These are phyloP conservation scores for Myotis davidii DNA, from an alignment of 2,113 vertebrate genomes.

Conservation along the genomic window DNA sequence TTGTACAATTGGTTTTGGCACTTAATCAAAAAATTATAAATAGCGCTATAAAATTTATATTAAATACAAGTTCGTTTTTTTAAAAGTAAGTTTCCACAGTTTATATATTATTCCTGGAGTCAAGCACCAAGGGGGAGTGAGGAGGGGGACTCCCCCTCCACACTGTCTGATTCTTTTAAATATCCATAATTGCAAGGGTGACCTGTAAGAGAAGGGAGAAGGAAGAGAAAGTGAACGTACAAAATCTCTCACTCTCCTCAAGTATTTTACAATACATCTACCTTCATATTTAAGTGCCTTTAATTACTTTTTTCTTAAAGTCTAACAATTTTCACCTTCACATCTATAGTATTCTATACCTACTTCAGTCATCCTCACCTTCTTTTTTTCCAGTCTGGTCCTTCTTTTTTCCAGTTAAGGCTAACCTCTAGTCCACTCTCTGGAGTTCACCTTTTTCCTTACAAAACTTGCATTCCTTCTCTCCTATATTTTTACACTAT, in stretches of 20 bases:
- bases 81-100: slow-evolving; percentile 82
- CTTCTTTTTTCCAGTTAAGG: not conserved
- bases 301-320: not conserved
- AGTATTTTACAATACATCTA: not conserved
- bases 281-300: not conserved
- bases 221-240: slow-evolving; percentile 52
- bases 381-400: not conserved
- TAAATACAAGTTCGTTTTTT: slow-evolving; percentile 80
- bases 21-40: slow-evolving; percentile 87
- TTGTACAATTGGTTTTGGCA: slow-evolving; percentile 83
- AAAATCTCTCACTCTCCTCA: not conserved
- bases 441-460: not conserved
- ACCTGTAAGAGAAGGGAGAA: slow-evolving; percentile 86
- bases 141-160: slow-evolving; percentile 93
- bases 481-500: not conserved
- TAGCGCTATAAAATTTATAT: slow-evolving; percentile 87
- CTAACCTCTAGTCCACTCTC: not conserved
- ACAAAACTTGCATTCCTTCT: not conserved
- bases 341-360: not conserved
- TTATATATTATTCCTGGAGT: slow-evolving; percentile 83
- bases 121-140: slow-evolving; percentile 85
- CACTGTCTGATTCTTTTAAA: slow-evolving; percentile 89
- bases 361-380: not conserved
- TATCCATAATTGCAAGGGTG: slow-evolving; percentile 97
- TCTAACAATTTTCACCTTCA: not conserved